Conservation (phyloP, 2,888 invertebrate genomes). For the Philopedon plagiatum region DNA sequence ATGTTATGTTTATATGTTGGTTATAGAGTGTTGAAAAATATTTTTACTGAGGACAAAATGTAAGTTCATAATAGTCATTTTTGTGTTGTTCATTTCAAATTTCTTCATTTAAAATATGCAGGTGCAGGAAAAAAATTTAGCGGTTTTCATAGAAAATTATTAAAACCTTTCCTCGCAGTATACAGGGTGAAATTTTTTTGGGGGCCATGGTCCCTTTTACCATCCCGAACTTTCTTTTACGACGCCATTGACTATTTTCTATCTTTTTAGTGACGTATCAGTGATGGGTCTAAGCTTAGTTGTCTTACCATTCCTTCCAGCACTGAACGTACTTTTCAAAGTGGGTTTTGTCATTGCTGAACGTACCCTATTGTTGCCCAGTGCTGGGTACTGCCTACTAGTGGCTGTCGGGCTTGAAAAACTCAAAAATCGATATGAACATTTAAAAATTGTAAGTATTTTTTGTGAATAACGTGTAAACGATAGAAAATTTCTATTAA, state of each 20-base stretch:
- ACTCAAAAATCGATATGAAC: constrained; percentile 58
- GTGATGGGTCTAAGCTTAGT: constrained; percentile 75
- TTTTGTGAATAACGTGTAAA: too few species aligned
- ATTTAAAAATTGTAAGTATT: constrained; percentile 57
- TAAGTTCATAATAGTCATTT: constrained; percentile 28
- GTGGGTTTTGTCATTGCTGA: constrained; percentile 95
- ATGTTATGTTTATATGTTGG: constrained; percentile 59
- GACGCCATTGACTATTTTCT: too few species aligned
- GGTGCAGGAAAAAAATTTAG: too few species aligned
- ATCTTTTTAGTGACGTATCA: constrained; percentile 60
- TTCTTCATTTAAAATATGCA: too few species aligned
- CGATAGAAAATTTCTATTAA: too few species aligned
- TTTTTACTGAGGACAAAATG: constrained; percentile 33
- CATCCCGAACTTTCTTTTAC: too few species aligned
- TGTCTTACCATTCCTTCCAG: constrained; percentile 86
- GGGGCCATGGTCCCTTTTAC: too few species aligned
- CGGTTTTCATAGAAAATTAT: too few species aligned
- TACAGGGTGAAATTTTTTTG: too few species aligned
- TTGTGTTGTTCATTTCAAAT: neutral
- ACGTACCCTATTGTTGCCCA: constrained; percentile 86
- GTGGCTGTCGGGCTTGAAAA: constrained; percentile 75
- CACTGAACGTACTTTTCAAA: constrained; percentile 85
- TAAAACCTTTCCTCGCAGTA: too few species aligned
- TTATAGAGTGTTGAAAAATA: constrained; percentile 12
- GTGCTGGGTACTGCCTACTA: constrained; percentile 84